Evolutionary conservation across 1,140 invertebrate species (phyloP).

Genomic region (Drosophila pseudoobscura): DNA sequence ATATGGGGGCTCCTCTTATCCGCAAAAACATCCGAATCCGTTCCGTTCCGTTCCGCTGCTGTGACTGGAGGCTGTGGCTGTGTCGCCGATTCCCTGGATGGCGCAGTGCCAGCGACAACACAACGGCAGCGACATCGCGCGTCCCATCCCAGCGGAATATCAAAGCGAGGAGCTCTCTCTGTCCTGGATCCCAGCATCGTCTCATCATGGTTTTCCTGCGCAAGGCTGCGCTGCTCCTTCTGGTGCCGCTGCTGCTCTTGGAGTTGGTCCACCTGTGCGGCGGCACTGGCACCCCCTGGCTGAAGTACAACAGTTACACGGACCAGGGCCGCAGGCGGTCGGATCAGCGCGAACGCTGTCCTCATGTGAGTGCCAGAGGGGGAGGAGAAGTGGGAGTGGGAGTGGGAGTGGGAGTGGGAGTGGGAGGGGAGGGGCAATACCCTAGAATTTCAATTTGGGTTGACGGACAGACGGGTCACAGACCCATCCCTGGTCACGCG

Average conservation of each 20-base stretch:
- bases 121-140: constrained; percentile 28
- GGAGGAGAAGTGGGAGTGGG: too few relatives aligned
- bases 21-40: constrained; percentile 53
- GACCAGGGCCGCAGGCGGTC: constrained; percentile 61
- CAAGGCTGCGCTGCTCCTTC: constrained; percentile 21
- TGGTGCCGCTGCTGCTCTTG: constrained; percentile 27
- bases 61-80: constrained; percentile 2
- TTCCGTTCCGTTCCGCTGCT: constrained; percentile 19
- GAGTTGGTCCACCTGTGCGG: constrained; percentile 9
- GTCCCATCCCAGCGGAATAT: constrained; percentile 25
- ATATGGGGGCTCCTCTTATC: constrained; percentile 53
- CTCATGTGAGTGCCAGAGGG: constrained; percentile 53
- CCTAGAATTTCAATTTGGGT: too few relatives aligned
- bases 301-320: constrained; percentile 67
- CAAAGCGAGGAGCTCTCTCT: background rate
- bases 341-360: constrained; percentile 64
- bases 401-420: too few relatives aligned
- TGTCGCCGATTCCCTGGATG: constrained; percentile 37
- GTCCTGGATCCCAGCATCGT: background rate
- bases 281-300: constrained; percentile 37
- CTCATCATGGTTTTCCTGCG: constrained; percentile 11
- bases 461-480: constrained; percentile 5
- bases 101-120: constrained; percentile 58
- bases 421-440: background rate
- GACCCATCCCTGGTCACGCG: constrained; percentile 46